phyloP scores from a whole-genome alignment of 1,140 invertebrate species.

The Nymphalis io region DNA sequence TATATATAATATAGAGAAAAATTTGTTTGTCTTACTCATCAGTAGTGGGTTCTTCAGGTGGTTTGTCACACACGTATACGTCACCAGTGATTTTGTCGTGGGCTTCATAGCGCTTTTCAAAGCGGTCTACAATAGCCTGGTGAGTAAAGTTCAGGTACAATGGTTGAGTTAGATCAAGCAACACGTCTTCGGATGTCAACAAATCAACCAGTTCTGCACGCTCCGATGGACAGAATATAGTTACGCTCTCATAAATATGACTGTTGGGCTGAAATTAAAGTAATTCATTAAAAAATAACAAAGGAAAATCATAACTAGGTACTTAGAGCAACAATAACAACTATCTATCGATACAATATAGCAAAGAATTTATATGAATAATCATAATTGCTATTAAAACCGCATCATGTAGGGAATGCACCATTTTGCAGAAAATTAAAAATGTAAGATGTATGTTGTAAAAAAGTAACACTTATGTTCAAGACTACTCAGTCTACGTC shows the following conservation, averaged over 20 bases:
- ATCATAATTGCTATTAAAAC: background rate
- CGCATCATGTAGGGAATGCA: background rate
- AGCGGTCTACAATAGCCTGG: constrained; percentile 86
- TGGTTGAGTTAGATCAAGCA: constrained; percentile 88
- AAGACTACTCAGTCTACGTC: constrained; percentile 15
- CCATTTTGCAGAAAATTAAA: background rate
- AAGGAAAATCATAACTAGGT: background rate
- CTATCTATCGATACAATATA: background rate
- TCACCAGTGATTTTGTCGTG: constrained; percentile 89
- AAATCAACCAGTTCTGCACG: constrained; percentile 85
- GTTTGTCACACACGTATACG: constrained; percentile 86
- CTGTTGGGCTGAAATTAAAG: constrained; percentile 84
- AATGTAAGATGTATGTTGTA: constrained; percentile 7
- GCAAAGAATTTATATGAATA: no score
- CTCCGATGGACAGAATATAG: constrained; percentile 89
- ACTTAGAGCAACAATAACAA: background rate
- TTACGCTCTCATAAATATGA: constrained; percentile 88
- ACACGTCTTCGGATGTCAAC: constrained; percentile 86
- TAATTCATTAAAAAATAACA: background rate
- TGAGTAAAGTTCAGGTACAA: constrained; percentile 92
- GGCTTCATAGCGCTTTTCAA: constrained; percentile 83
- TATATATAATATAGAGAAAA: background rate
- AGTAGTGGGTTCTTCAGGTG: constrained; percentile 79
- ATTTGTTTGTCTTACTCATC: constrained; percentile 75
- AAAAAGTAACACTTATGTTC: constrained; percentile 27